These are phyloP conservation scores for Caenorhabditis sp. DNA, from an alignment of 2,888 invertebrate species.

Conservation along the genomic window DNA sequence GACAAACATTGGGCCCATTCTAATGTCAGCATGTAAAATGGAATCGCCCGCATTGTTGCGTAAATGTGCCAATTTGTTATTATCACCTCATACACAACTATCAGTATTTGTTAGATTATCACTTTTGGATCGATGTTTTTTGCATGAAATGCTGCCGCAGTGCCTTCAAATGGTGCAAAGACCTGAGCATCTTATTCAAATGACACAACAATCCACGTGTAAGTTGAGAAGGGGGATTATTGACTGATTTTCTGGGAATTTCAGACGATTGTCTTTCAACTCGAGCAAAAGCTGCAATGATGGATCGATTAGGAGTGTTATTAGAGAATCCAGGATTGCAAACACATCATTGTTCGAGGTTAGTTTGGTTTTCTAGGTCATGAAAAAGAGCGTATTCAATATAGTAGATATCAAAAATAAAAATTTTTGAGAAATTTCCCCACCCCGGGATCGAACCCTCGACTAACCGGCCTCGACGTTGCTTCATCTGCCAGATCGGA, in stretches of 20 bases:
- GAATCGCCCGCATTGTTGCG: constrained; percentile 69
- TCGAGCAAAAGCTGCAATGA: constrained; percentile 67
- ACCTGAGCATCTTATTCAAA: constrained; percentile 70
- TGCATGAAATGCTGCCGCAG: constrained; percentile 70
- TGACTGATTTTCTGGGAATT: not conserved
- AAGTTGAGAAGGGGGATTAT: too few relatives aligned
- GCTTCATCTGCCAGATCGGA: too few relatives aligned
- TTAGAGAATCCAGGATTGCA: constrained; percentile 65
- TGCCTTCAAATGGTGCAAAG: constrained; percentile 67
- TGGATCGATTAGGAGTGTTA: constrained; percentile 66
- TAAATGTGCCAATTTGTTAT: constrained; percentile 68
- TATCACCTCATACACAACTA: constrained; percentile 64
- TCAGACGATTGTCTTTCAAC: constrained; percentile 70
- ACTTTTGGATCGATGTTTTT: constrained; percentile 69
- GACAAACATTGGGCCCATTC: constrained; percentile 68
- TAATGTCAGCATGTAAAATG: constrained; percentile 71
- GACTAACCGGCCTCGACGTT: too few relatives aligned
- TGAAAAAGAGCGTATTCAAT: too few relatives aligned
- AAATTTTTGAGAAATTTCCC: too few relatives aligned
- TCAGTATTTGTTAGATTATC: constrained; percentile 70
- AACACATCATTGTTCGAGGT: constrained; percentile 64
- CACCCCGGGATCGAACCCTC: too few relatives aligned
- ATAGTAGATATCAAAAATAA: too few relatives aligned
- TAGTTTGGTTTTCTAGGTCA: not conserved
- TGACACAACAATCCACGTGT: constrained; percentile 70